phyloP scores from a whole-genome alignment of 2,888 invertebrate genomes.

The Drosophila ustulata region DNA sequence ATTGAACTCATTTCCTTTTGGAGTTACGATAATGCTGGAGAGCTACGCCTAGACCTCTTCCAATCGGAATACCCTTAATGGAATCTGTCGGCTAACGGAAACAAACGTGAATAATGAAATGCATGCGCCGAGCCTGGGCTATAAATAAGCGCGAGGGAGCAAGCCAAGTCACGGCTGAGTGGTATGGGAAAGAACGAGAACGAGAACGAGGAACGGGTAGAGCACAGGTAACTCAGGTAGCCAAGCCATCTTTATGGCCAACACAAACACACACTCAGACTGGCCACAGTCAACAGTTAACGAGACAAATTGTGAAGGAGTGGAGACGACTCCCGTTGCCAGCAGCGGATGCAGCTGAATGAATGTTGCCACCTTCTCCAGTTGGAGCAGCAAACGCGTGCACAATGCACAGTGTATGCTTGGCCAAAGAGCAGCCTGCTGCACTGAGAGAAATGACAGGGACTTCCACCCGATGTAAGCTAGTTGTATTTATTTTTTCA shows the following conservation, averaged over 20 bases:
- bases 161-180: constrained; percentile 64
- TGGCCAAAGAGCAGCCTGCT: constrained; percentile 5
- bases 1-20: constrained; percentile 63
- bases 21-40: constrained; percentile 33
- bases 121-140: constrained; percentile 43
- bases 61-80: constrained; percentile 12
- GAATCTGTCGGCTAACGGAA: constrained; percentile 71
- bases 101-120: constrained; percentile 73
- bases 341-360: constrained; percentile 53
- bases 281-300: constrained; percentile 23
- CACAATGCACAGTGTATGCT: constrained; percentile 51
- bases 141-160: constrained; percentile 56
- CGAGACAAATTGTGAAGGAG: constrained; percentile 38
- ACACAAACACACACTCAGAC: neutral
- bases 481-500: too few relatives aligned
- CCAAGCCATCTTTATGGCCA: constrained; percentile 29
- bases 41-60: neutral
- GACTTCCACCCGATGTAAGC: too few relatives aligned
- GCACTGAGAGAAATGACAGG: neutral
- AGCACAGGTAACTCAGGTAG: constrained; percentile 46
- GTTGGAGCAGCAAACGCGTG: constrained; percentile 45
- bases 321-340: constrained; percentile 12
- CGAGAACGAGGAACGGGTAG: constrained; percentile 25
- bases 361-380: constrained; percentile 7
- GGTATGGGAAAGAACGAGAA: constrained; percentile 45